phyloP scores from a whole-genome alignment of 2,113 vertebrate species.

The Psilopsiagon aurifrons region DNA sequence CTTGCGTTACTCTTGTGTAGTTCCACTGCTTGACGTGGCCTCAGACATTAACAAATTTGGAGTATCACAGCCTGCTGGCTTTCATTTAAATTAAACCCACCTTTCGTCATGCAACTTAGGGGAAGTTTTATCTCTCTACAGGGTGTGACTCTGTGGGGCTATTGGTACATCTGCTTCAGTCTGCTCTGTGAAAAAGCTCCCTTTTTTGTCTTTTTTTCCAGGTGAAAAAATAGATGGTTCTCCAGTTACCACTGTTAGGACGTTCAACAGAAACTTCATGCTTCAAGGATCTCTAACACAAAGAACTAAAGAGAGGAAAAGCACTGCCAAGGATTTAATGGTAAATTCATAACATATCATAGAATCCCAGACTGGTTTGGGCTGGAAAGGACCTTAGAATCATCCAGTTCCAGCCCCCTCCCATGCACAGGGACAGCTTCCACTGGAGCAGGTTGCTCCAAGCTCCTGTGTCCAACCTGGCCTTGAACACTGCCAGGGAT shows the following conservation, averaged over 20 bases:
- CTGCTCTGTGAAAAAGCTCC: neutral
- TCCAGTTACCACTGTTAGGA: constrained; percentile 57
- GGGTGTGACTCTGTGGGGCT: neutral
- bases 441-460: too few species aligned
- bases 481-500: too few species aligned
- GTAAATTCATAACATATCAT: constrained; percentile 43
- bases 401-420: neutral
- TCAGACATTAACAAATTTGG: neutral
- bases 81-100: constrained; percentile 10
- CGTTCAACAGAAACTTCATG: constrained; percentile 78
- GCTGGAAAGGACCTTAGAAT: neutral
- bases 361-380: neutral
- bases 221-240: constrained; percentile 70
- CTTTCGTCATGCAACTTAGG: neutral
- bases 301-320: constrained; percentile 70
- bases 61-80: neutral
- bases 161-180: neutral
- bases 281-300: constrained; percentile 75
- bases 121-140: neutral
- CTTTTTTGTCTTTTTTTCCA: constrained; percentile 38
- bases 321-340: constrained; percentile 67
- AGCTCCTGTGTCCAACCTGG: too few species aligned
- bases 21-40: neutral
- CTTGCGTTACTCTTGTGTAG: neutral
- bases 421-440: neutral